These are phyloP conservation scores for Acleris cristana DNA, from an alignment of 2,888 invertebrate genomes.

Conservation along the genomic window DNA sequence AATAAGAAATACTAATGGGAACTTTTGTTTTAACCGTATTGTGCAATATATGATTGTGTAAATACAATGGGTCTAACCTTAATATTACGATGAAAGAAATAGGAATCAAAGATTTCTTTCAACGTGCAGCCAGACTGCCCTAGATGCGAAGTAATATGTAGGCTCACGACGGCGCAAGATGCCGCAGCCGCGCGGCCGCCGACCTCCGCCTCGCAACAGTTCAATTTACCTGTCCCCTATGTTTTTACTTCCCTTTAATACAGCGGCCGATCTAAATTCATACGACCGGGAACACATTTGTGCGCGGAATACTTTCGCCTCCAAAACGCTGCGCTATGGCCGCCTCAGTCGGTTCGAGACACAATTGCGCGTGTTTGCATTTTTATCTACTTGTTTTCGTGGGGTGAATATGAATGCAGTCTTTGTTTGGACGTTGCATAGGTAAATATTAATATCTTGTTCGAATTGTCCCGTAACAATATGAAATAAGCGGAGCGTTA, in stretches of 20 bases:
- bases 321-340: slow-evolving; percentile 50
- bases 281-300: slow-evolving; percentile 77
- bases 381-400: slow-evolving; percentile 81
- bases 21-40: too few relatives aligned
- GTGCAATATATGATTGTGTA: too few relatives aligned
- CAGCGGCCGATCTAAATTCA: slow-evolving; percentile 77
- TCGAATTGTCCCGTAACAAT: slow-evolving; percentile 60
- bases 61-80: too few relatives aligned
- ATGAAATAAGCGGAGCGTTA: slow-evolving; percentile 43
- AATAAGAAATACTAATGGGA: neutral
- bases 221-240: slow-evolving; percentile 43
- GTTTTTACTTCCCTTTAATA: slow-evolving; percentile 71
- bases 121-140: neutral
- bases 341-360: slow-evolving; percentile 73
- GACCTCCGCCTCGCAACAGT: slow-evolving; percentile 45
- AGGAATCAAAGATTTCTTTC: neutral
- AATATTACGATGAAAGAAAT: too few relatives aligned
- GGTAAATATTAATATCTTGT: slow-evolving; percentile 74
- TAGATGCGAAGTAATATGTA: neutral
- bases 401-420: slow-evolving; percentile 77
- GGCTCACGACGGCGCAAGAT: slow-evolving; percentile 36
- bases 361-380: slow-evolving; percentile 81
- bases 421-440: slow-evolving; percentile 71
- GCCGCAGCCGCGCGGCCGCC: slow-evolving; percentile 41
- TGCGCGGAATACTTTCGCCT: slow-evolving; percentile 67